phyloP scores from a whole-genome alignment of 2,113 vertebrate species.

The Panthera uncia region DNA sequence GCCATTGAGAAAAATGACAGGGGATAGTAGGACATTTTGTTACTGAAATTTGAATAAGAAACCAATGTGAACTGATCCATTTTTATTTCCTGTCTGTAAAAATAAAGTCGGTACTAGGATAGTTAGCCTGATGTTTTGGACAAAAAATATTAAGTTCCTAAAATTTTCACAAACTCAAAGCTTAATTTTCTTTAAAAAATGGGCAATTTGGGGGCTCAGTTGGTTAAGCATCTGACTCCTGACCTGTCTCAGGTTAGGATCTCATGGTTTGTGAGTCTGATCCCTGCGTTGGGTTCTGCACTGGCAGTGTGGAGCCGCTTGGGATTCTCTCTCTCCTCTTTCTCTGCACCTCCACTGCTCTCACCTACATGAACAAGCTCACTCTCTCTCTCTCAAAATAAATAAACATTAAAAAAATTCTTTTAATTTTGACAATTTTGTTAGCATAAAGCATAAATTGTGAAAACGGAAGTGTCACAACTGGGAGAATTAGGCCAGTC shows the following conservation, averaged over 20 bases:
- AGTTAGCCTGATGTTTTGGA: background rate
- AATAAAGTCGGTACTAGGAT: background rate
- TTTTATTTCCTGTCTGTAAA: background rate
- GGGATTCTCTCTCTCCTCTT: no score
- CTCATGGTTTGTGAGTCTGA: no score
- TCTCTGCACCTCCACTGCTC: no score
- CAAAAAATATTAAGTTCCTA: background rate
- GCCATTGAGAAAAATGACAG: background rate
- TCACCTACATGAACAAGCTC: no score
- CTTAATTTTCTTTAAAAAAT: conserved; percentile 22
- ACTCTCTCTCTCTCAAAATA: no score
- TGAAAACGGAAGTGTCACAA: background rate
- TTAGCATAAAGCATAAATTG: background rate
- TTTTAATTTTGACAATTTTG: background rate
- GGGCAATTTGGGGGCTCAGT: no score
- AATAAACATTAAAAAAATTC: no score
- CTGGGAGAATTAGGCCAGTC: background rate
- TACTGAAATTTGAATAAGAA: background rate
- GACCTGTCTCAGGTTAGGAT: no score
- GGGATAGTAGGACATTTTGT: background rate
- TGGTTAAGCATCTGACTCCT: no score
- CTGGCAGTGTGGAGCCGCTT: no score
- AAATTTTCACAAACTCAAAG: background rate
- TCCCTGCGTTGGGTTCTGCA: no score
- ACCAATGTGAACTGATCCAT: background rate